Conservation (phyloP, 2,888 invertebrate species). For the Agonopterix subpropinquella region DNA sequence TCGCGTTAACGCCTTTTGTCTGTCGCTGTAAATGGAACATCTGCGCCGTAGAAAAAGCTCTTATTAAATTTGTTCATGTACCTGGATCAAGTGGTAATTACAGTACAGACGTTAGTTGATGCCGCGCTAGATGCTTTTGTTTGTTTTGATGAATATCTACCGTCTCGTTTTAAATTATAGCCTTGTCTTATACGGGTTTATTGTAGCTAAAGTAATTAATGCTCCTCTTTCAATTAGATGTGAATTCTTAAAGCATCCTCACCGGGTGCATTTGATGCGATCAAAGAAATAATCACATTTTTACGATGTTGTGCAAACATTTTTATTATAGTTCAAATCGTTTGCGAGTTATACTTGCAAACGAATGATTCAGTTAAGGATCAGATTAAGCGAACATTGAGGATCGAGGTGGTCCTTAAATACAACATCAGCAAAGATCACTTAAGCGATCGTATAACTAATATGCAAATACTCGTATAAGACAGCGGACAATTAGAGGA, state of each 20-base stretch:
- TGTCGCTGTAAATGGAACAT: slow-evolving; percentile 46
- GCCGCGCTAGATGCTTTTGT: slow-evolving; percentile 31
- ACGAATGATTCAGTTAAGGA: too few relatives aligned
- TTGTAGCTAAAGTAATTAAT: slow-evolving; percentile 23
- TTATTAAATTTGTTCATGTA: slow-evolving; percentile 37
- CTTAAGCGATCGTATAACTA: background rate
- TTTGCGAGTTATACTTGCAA: too few relatives aligned
- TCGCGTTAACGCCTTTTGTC: slow-evolving; percentile 62
- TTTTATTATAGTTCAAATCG: too few relatives aligned
- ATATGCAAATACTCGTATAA: background rate
- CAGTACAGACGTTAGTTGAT: slow-evolving; percentile 16
- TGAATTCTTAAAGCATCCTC: slow-evolving; percentile 1
- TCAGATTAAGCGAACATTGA: too few relatives aligned
- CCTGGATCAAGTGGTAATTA: slow-evolving; percentile 44
- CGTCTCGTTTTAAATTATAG: slow-evolving; percentile 13
- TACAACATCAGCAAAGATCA: slow-evolving; percentile 1
- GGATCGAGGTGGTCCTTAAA: slow-evolving; percentile 8
- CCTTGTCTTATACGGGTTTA: slow-evolving; percentile 20
- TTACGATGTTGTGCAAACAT: too few relatives aligned
- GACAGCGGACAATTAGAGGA: background rate
- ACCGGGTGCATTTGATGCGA: background rate
- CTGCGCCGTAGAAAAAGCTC: slow-evolving; percentile 48
- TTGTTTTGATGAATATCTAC: slow-evolving; percentile 31
- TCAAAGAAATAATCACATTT: too few relatives aligned
- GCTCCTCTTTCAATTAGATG: slow-evolving; percentile 15